Conservation (phyloP, 2,113 vertebrate genomes). For the Myiozetetes cayanensis region DNA sequence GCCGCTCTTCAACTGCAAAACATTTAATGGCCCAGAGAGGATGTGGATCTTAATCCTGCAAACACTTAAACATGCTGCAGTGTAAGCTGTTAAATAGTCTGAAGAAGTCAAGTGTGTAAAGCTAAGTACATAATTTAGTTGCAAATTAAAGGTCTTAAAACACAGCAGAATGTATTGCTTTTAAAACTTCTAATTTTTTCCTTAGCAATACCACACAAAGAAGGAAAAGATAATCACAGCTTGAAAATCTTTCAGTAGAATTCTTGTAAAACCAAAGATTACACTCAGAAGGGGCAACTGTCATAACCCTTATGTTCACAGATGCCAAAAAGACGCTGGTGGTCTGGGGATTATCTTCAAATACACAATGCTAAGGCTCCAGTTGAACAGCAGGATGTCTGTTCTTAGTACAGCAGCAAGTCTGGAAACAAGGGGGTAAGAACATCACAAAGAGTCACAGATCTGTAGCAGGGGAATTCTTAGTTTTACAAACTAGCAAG, state of each 20-base stretch:
- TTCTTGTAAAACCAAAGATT: slow-evolving; percentile 34
- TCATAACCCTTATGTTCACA: slow-evolving; percentile 19
- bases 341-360: slow-evolving; percentile 48
- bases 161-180: not conserved
- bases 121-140: slow-evolving; percentile 43
- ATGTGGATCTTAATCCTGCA: slow-evolving; percentile 17
- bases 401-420: not conserved
- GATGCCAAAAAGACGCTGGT: not conserved
- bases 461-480: not conserved
- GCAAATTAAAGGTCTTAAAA: slow-evolving; percentile 28
- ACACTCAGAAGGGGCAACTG: slow-evolving; percentile 19
- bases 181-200: not conserved
- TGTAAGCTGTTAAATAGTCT: slow-evolving; percentile 9
- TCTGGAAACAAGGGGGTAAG: not conserved
- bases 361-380: not conserved
- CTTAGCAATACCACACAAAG: not conserved
- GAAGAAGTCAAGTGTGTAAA: slow-evolving; percentile 54
- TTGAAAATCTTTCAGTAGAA: slow-evolving; percentile 11
- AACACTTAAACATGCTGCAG: not conserved
- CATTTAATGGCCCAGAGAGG: slow-evolving; percentile 11
- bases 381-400: not conserved
- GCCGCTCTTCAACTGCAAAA: slow-evolving; percentile 7
- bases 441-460: not conserved
- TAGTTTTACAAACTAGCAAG: not conserved
- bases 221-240: slow-evolving; percentile 4